Evolutionary conservation across 2,113 vertebrate genomes (phyloP).

Genomic region (Macquaria australasica): DNA sequence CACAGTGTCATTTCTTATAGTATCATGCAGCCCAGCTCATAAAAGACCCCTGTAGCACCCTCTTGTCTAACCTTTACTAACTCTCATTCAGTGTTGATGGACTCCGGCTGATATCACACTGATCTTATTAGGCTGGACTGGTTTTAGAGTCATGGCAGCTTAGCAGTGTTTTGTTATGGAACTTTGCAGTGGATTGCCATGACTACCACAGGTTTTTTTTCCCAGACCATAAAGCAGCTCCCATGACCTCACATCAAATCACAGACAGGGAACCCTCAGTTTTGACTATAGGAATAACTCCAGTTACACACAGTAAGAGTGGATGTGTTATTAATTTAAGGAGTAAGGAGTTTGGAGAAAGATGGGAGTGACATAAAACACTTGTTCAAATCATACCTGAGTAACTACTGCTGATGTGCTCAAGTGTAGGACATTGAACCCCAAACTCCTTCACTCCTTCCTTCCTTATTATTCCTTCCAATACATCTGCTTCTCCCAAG

Average conservation of each 20-base stretch:
- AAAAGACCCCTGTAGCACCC: slow-evolving; percentile 34
- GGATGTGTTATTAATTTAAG: slow-evolving; percentile 17
- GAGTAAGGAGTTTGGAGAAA: slow-evolving; percentile 11
- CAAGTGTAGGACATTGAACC: not conserved
- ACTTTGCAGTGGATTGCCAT: slow-evolving; percentile 64
- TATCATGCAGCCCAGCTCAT: slow-evolving; percentile 43
- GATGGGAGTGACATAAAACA: slow-evolving; percentile 16
- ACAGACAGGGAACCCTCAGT: slow-evolving; percentile 54
- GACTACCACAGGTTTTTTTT: slow-evolving; percentile 65
- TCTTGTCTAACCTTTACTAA: slow-evolving; percentile 40
- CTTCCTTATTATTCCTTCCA: not conserved
- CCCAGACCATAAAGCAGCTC: slow-evolving; percentile 67
- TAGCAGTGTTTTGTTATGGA: slow-evolving; percentile 79
- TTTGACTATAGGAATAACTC: slow-evolving; percentile 23
- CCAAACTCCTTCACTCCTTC: not conserved
- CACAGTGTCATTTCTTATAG: slow-evolving; percentile 8
- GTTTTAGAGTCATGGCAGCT: slow-evolving; percentile 69
- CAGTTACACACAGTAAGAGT: slow-evolving; percentile 22
- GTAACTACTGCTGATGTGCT: not conserved
- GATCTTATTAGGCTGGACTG: slow-evolving; percentile 71
- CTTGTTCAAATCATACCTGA: not conserved
- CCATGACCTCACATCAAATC: slow-evolving; percentile 71
- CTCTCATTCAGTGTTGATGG: slow-evolving; percentile 61
- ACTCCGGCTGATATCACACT: slow-evolving; percentile 70
- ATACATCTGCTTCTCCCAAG: not conserved